Conservation (phyloP, 2,797 vertebrate species). For the Notolabrus celidotus region DNA sequence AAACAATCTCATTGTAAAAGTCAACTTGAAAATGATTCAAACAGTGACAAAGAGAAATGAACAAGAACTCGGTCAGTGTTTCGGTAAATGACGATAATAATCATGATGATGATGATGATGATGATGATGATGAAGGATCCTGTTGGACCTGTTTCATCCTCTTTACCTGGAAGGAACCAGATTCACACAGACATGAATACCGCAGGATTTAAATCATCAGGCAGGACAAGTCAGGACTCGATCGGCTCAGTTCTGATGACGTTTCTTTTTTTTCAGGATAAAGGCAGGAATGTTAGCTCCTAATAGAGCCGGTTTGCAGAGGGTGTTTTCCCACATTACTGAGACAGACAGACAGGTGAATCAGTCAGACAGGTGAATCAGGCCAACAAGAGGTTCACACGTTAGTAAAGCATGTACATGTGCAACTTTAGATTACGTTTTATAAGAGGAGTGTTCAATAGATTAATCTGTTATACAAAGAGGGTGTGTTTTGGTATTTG, state of each 20-base stretch:
- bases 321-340: conserved; percentile 21
- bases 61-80: background rate
- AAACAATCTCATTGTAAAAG: too few relatives aligned
- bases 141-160: conserved; percentile 70
- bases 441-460: too few relatives aligned
- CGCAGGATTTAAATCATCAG: conserved; percentile 56
- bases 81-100: conserved; percentile 17
- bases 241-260: conserved; percentile 45
- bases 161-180: conserved; percentile 47
- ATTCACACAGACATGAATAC: conserved; percentile 67
- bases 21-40: too few relatives aligned
- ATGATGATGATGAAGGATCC: conserved; percentile 45
- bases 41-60: too few relatives aligned
- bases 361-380: background rate
- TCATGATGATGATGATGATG: background rate
- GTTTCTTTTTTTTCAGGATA: conserved; percentile 46
- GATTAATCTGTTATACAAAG: too few relatives aligned
- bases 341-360: background rate
- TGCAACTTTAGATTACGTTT: too few relatives aligned
- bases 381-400: too few relatives aligned
- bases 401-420: too few relatives aligned
- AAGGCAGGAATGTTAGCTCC: conserved; percentile 49
- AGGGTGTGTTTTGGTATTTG: too few relatives aligned
- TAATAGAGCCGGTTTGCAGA: conserved; percentile 29
- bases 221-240: conserved; percentile 66